A percentile compares a stretch with the other conserved stretches of the same genome.
phyloP scores from a whole-genome alignment of 2,113 vertebrate genomes.

The Grus americana region DNA sequence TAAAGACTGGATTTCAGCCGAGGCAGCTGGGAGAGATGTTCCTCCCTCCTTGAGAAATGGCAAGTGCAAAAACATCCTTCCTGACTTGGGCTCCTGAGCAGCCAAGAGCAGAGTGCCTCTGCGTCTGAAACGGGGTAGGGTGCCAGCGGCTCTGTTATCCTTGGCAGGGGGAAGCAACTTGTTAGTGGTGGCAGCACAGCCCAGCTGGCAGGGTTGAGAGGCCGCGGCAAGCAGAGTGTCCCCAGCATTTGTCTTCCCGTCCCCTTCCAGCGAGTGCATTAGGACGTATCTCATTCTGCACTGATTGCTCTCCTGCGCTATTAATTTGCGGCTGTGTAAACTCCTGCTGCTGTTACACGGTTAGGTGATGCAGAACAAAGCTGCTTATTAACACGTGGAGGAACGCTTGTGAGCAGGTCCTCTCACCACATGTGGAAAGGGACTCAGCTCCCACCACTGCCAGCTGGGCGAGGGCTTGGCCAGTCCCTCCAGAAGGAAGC shows the following conservation, averaged over 20 bases:
- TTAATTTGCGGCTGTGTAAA: slow-evolving; percentile 63
- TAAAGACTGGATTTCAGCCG: slow-evolving; percentile 34
- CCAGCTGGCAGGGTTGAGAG: slow-evolving; percentile 25
- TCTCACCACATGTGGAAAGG: neutral
- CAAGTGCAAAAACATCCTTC: neutral
- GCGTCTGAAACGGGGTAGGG: neutral
- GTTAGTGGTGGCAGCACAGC: neutral
- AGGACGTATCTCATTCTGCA: slow-evolving; percentile 45
- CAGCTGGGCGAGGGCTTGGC: neutral
- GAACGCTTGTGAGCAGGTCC: slow-evolving; percentile 47
- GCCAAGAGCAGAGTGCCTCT: neutral
- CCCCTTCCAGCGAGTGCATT: neutral
- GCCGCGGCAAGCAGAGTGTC: neutral
- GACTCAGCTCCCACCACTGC: neutral
- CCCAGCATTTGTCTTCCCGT: neutral
- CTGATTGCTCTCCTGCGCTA: slow-evolving; percentile 56
- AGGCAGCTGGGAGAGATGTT: slow-evolving; percentile 23
- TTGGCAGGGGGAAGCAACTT: slow-evolving; percentile 11
- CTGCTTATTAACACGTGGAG: slow-evolving; percentile 79
- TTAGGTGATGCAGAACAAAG: slow-evolving; percentile 80
- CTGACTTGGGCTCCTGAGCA: neutral
- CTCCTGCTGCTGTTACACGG: slow-evolving; percentile 69
- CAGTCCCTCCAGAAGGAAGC: neutral
- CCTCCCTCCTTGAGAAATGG: slow-evolving; percentile 25
- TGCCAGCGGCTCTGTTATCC: neutral